Evolutionary conservation across 1,140 invertebrate genomes (phyloP).

Genomic region (Diabrotica virgifera): DNA sequence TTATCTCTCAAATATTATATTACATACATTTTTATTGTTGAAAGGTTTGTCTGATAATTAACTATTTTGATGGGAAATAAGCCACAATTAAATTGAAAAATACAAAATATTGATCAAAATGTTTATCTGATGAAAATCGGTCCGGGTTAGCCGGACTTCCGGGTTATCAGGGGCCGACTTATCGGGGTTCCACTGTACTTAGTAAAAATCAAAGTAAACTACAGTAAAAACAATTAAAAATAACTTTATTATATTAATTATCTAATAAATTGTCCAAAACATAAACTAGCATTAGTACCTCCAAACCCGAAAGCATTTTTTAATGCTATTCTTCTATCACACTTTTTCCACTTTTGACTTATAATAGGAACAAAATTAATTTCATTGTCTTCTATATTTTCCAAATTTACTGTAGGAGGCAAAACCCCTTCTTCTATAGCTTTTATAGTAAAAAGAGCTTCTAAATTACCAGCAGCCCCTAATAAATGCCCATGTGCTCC

Average conservation of each 20-base stretch:
- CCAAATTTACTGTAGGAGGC: constrained; percentile 90
- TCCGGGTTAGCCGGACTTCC: too few species aligned
- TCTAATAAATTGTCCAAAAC: constrained; percentile 56
- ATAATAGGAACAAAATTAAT: constrained; percentile 71
- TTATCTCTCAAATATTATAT: too few species aligned
- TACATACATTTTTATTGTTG: too few species aligned
- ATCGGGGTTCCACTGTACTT: background rate
- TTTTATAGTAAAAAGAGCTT: constrained; percentile 81
- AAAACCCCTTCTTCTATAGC: constrained; percentile 71
- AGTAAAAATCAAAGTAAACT: too few species aligned
- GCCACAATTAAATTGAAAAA: too few species aligned
- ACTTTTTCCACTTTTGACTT: constrained; percentile 59
- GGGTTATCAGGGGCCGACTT: too few species aligned
- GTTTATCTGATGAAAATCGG: too few species aligned
- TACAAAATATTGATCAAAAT: too few species aligned
- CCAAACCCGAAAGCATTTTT: constrained; percentile 99
- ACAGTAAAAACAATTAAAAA: too few species aligned
- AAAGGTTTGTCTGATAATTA: too few species aligned
- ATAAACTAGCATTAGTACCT: constrained; percentile 92
- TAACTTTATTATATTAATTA: background rate
- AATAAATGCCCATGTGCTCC: constrained; percentile 93
- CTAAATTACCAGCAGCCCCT: constrained; percentile 92
- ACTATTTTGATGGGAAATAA: too few species aligned
- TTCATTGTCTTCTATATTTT: constrained; percentile 61
- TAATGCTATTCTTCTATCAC: constrained; percentile 70